Base-by-base conservation (phyloP, 2,888 invertebrate species). In the Dryadula phaetusa region DNA sequence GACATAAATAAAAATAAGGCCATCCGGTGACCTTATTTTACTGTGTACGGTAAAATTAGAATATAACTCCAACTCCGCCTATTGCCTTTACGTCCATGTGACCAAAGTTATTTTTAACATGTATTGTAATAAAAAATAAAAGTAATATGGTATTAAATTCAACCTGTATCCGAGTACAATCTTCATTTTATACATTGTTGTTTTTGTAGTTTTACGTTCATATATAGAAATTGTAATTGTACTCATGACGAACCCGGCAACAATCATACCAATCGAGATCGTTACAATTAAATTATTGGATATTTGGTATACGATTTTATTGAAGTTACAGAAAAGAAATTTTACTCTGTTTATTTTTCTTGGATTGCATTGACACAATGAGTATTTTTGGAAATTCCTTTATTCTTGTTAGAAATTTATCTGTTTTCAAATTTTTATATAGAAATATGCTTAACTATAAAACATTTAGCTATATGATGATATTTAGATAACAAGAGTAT, bases 331-430 rank as follows among this genome's bases (percentile, higher is more conserved):
- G 49, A 65, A 65, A 60, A 60, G 49, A 49, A 42, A n/a, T 40
- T 58, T 16, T 42, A 49, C 28, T 32, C 40, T 20, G 20, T 61
- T 67, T 61, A 60, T 73, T 71, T 71, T 69, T 67, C 54, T 66
- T 49, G 54, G 22, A 37, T 37, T 60, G 69, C 70, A 67, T 72
- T 65, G 67, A 63, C 69, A 62, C n/a, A 70, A 44, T 25, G 10
- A 16, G 10, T 8, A 16, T 60, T 32, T 28, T 42, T 25, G 12
- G 18, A 56, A 32, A n/a, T 0, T 3, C 8, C 10, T 10, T 5
- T 25, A n/a, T 56, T 22, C 14, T 16, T 16, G 3, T 54, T 54
- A 3, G 20, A 49, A 28, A 7, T 32, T n/a, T 49, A 49, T n/a
- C 6, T 28, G 14, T 25, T 22, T n/a, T 46, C 2, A 20, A 20